These are phyloP conservation scores for Notolabrus celidotus DNA, from an alignment of 2,797 vertebrate species.

Conservation along the genomic window DNA sequence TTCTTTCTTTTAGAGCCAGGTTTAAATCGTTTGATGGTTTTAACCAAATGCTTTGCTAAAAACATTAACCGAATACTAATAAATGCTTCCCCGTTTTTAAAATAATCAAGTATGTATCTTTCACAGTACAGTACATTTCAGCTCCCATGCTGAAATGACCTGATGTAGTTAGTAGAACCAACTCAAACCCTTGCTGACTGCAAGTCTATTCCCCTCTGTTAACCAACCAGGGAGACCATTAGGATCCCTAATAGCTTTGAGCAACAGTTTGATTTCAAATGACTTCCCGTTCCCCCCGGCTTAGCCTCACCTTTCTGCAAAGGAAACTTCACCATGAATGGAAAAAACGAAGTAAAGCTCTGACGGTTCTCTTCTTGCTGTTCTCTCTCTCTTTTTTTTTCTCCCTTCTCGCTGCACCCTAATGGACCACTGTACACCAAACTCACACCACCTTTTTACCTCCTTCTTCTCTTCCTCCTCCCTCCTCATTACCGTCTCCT, in stretches of 20 bases:
- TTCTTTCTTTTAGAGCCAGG: not conserved
- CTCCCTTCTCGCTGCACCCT: constrained; percentile 62
- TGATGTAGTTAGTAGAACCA: constrained; percentile 1
- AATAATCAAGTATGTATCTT: not conserved
- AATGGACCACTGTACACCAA: constrained; percentile 70
- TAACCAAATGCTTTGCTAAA: constrained; percentile 42
- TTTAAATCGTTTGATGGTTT: not conserved
- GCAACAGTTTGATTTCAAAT: constrained; percentile 49
- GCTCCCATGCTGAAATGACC: constrained; percentile 16
- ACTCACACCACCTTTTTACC: constrained; percentile 46
- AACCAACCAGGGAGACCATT: constrained; percentile 44
- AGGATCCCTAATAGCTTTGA: constrained; percentile 48
- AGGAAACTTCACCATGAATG: constrained; percentile 53
- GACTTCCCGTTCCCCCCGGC: constrained; percentile 63
- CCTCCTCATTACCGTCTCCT: constrained; percentile 15
- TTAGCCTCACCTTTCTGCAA: constrained; percentile 59
- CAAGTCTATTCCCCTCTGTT: constrained; percentile 43
- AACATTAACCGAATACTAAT: constrained; percentile 53
- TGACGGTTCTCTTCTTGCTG: constrained; percentile 82
- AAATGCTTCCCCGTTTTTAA: constrained; percentile 4
- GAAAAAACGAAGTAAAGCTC: constrained; percentile 64
- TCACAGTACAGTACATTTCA: not conserved
- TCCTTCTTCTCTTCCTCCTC: constrained; percentile 23
- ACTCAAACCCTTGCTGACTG: constrained; percentile 6
- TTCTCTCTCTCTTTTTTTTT: constrained; percentile 77